Base-by-base conservation (phyloP, 2,113 vertebrate species). In the Hemibagrus wyckioides region DNA sequence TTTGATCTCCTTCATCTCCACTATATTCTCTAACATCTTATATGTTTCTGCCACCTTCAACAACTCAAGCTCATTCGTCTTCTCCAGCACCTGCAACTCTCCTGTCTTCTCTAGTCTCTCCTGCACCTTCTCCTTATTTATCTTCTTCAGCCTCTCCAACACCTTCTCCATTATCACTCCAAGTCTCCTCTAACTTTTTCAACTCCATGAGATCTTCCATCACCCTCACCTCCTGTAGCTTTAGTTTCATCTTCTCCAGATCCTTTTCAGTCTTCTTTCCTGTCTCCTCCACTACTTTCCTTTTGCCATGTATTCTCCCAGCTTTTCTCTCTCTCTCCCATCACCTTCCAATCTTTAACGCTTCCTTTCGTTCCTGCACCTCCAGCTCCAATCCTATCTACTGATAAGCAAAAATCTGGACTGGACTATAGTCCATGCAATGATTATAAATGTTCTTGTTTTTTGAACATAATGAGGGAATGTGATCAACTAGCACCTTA, bases 401-500 rank as follows among this genome's bases (percentile, higher is more conserved):
- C 50, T 77, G 75, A 50, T 50, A n/a, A 52, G n/a, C n/a, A 52
- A 33, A 77, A 79, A 79, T 54, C 76, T 79, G 28, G 3, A 79
- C 54, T 25, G 23, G 5, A 85, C 73, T 77, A 17, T 23, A 59
- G 17, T 17, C 36, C 54, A 63, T 61, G 25, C 33, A 63, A 85
- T 33, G 39, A 84, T 84, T 54, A 56, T 33, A 73, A 73, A 75
- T 54, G 36, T 52, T 69, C 17, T 44, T 67, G 48, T 83, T 67
- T 83, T 67, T 9, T 30, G 21, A 17, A 85, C 33, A 67, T 13
- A 87, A 87, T 77, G 39, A 77, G 44, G 33, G 25, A 50, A 83
- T 52, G 33, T 65, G 71, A 87, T 87, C 59, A 77, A 77, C 25
- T 48, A 50, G 36, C 30, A 30, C 33, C 76, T 75, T 85, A 73